Evolutionary conservation across 1,140 invertebrate genomes (phyloP).

Genomic region (Saccostrea cuccullata): DNA sequence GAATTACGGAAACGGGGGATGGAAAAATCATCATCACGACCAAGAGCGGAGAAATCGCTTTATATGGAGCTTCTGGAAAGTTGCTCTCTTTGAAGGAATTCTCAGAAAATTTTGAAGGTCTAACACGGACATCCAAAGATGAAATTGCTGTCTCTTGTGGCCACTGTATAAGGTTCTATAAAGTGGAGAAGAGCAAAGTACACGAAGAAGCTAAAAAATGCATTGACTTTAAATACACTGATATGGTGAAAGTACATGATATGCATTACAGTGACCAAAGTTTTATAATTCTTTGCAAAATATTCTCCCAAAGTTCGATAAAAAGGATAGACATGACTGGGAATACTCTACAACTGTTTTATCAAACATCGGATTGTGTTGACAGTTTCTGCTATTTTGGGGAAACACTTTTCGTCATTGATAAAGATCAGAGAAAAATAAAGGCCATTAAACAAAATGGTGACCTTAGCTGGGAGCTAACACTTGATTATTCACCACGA

Average conservation of each 20-base stretch:
- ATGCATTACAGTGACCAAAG: not conserved
- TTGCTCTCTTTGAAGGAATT: not conserved
- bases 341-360: not conserved
- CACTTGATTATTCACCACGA: not conserved
- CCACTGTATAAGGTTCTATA: constrained; percentile 1
- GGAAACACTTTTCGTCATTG: not conserved
- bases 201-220: not conserved
- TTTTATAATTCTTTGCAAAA: constrained; percentile 9
- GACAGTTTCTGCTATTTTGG: not conserved
- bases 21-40: constrained; percentile 5
- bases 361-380: not conserved
- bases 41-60: constrained; percentile 9
- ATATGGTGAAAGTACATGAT: constrained; percentile 9
- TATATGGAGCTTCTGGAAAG: not conserved
- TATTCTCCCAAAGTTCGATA: not conserved
- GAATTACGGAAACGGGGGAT: not conserved
- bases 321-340: constrained; percentile 14
- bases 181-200: not conserved
- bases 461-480: not conserved
- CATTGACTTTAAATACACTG: not conserved
- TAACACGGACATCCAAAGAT: not conserved
- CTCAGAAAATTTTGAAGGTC: not conserved
- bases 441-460: constrained; percentile 4
- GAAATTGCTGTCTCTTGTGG: constrained; percentile 8
- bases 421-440: constrained; percentile 18